Conservation (phyloP, 2,797 vertebrate species). For the Oreortyx pictus region DNA sequence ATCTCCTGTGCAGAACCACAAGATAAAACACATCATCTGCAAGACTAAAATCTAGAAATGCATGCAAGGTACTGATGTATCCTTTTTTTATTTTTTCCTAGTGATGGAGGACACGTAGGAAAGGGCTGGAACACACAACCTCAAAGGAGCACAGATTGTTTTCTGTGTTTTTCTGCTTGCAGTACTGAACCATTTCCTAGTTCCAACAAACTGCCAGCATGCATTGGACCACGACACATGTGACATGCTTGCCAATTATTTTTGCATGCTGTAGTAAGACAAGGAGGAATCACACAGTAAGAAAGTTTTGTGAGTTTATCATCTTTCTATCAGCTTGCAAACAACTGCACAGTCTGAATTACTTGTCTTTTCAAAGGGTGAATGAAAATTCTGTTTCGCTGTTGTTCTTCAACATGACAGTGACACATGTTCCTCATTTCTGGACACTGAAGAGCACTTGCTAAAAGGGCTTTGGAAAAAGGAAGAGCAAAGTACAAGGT, state of each 20-base stretch:
- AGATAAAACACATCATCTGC: background rate
- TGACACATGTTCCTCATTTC: fast-evolving
- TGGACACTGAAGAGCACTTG: fast-evolving
- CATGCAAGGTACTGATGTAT: background rate
- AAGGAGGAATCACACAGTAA: background rate
- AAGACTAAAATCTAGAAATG: background rate
- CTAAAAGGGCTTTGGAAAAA: too few species aligned
- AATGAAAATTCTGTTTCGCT: background rate
- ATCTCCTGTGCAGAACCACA: background rate
- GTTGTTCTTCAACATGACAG: background rate
- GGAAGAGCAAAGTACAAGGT: background rate
- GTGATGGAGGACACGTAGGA: fast-evolving
- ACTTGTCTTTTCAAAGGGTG: background rate
- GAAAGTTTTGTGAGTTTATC: background rate
- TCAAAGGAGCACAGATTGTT: fast-evolving
- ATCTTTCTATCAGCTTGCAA: background rate
- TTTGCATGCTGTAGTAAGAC: fast-evolving
- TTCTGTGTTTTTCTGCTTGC: background rate
- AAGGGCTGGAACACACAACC: background rate
- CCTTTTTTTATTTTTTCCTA: too few species aligned
- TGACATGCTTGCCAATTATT: fast-evolving
- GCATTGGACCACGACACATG: fast-evolving
- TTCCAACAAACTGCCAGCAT: fast-evolving
- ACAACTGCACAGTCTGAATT: background rate
- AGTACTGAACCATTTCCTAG: background rate